These are phyloP conservation scores for Rhadina sibilatrix DNA, from an alignment of 2,113 vertebrate genomes.

Conservation along the genomic window DNA sequence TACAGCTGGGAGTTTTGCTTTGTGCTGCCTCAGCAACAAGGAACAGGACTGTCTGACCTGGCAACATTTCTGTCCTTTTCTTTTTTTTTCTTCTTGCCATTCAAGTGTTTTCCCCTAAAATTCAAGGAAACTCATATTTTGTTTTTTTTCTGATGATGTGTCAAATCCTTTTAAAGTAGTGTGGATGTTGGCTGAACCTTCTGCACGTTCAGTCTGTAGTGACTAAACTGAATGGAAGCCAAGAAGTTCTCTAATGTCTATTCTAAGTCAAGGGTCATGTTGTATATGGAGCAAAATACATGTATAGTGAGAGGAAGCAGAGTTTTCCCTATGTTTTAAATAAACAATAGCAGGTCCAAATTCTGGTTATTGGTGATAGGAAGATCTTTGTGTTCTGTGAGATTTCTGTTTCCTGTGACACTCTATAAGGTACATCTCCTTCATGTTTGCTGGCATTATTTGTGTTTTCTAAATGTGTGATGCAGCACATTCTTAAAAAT, in stretches of 20 bases:
- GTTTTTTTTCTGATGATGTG: slow-evolving; percentile 1
- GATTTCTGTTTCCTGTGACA: slow-evolving; percentile 60
- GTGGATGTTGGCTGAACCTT: slow-evolving; percentile 40
- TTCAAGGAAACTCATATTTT: slow-evolving; percentile 31
- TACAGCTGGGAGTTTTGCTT: not conserved
- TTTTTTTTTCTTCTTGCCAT: not conserved
- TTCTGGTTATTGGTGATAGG: slow-evolving; percentile 4
- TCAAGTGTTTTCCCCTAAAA: slow-evolving; percentile 14
- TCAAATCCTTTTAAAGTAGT: not conserved
- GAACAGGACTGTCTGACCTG: not conserved
- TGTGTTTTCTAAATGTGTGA: slow-evolving; percentile 43
- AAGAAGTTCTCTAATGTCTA: not conserved
- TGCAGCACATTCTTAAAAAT: slow-evolving; percentile 59
- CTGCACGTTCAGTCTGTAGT: not conserved
- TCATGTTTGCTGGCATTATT: slow-evolving; percentile 13
- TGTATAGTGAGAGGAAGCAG: slow-evolving; percentile 36
- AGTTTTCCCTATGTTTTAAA: not conserved
- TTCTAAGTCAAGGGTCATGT: slow-evolving; percentile 16
- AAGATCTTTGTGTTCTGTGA: slow-evolving; percentile 25
- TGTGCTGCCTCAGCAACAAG: slow-evolving; percentile 8
- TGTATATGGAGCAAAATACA: slow-evolving; percentile 37
- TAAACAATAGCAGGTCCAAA: slow-evolving; percentile 15
- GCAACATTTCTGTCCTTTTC: not conserved
- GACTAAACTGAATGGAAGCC: not conserved
- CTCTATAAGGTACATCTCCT: slow-evolving; percentile 2